These are phyloP conservation scores for Hemibagrus wyckioides DNA, from an alignment of 2,113 vertebrate genomes.

Conservation along the genomic window DNA sequence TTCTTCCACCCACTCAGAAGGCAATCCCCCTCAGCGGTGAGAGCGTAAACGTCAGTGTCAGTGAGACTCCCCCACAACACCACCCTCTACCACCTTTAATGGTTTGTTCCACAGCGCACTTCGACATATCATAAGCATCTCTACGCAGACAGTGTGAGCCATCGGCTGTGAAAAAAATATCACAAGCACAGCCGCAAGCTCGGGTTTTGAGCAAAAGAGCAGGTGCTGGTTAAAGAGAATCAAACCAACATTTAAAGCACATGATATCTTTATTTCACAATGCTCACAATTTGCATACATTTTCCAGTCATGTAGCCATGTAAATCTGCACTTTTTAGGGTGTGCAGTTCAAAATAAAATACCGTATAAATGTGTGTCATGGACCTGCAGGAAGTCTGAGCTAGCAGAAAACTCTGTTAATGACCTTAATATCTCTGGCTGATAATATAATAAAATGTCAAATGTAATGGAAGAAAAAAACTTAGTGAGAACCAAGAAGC, in stretches of 20 bases:
- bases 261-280: not conserved
- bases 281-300: not conserved
- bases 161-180: constrained; percentile 2
- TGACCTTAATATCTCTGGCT: not conserved
- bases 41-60: constrained; percentile 30
- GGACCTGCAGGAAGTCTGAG: not conserved
- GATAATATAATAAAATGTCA: not conserved
- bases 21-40: constrained; percentile 56
- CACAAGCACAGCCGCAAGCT: constrained; percentile 1
- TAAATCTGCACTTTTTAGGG: not conserved
- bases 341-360: not conserved
- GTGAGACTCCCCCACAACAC: constrained; percentile 42
- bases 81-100: constrained; percentile 5
- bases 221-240: not conserved
- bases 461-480: not conserved
- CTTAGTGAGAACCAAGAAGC: too few species aligned
- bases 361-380: not conserved
- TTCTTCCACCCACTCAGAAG: constrained; percentile 49
- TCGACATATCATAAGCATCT: not conserved
- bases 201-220: not conserved
- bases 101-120: constrained; percentile 33
- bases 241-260: not conserved
- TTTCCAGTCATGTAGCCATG: not conserved
- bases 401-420: not conserved
- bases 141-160: constrained; percentile 29